Evolutionary conservation across 2,113 vertebrate genomes (phyloP), one percentile per base, ranked within the genome.

Genomic region (Greenwoodochromis staneri): DNA sequence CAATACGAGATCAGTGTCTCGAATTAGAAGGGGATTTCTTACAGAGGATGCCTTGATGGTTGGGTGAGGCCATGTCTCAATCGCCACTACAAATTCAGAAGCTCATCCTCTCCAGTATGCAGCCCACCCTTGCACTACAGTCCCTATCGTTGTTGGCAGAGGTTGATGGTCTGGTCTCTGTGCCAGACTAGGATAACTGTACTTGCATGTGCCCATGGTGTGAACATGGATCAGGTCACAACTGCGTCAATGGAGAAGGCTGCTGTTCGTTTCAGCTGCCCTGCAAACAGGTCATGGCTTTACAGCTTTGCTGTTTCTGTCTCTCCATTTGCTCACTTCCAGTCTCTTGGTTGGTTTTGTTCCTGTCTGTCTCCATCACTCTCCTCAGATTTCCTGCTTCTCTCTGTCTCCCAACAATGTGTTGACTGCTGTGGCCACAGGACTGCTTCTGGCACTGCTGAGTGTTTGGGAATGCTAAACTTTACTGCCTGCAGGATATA

Each of bases 211-310:
- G 31, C 81, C 87, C 82, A 69, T 27, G 27, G 57, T 90, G 81
- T 85, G 54, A 63, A 81, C 80, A 87, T 69, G 84, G 80, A 89
- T 92, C 86, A 66, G 86, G 83, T 55, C 87, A 84, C 92, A 92
- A 89, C 89, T 92, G 93, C 92, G 84, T 87, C 83, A 82, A 38
- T 9, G 71, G 38, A 83, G 88, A 71, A 42, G 78, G 82, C 63
- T 83, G 80, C 82, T 71, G 27, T 82, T 71, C 55, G 36, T 83
- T 83, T 89, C 88, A 87, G 88, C 89, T 89, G 83, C 84, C 66
- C 53, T 63, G 73, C 78, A 84, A 85, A 38, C 49, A 16, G 45
- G 38, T 19, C 80, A 63, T 76, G 69, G 57, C 81, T 91, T 55
- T 36, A 38, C 21, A 45, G 61, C 78, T 84, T 86, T 71, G 71